Conservation (phyloP, 2,888 invertebrate genomes). For the Balanococcus diminutus region DNA sequence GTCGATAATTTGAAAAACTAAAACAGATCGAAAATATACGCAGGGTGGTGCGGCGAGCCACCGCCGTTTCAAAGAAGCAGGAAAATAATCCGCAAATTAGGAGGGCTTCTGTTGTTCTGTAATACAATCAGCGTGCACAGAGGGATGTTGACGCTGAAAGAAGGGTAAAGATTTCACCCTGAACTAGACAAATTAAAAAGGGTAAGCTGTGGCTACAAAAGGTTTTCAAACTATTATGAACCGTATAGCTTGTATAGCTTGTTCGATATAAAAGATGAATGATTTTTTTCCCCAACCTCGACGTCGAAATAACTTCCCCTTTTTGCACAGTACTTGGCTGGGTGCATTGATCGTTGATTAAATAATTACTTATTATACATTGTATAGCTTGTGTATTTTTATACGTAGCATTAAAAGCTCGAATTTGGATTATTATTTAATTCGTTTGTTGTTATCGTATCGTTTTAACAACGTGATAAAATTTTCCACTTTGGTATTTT, state of each 20-base stretch:
- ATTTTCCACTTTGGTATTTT: background rate
- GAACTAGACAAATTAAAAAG: slow-evolving; percentile 44
- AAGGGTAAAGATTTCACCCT: slow-evolving; percentile 38
- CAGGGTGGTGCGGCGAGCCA: background rate
- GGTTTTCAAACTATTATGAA: slow-evolving; percentile 41
- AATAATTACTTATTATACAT: slow-evolving; percentile 13
- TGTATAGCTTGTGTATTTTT: background rate
- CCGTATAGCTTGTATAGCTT: background rate
- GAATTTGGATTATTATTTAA: slow-evolving; percentile 32
- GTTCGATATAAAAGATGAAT: slow-evolving; percentile 41
- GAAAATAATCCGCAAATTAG: slow-evolving; percentile 44
- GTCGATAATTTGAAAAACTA: slow-evolving; percentile 7
- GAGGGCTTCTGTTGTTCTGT: slow-evolving; percentile 42
- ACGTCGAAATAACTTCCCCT: slow-evolving; percentile 26
- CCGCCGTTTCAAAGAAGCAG: background rate
- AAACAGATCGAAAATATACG: background rate
- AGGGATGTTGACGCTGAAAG: slow-evolving; percentile 1
- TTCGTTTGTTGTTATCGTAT: slow-evolving; percentile 41
- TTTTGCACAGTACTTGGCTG: background rate
- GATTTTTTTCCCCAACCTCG: background rate
- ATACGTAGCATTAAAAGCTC: background rate
- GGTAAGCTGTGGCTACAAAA: slow-evolving; percentile 41
- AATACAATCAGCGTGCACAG: slow-evolving; percentile 35
- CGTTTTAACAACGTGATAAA: background rate
- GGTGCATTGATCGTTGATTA: slow-evolving; percentile 29